Base-by-base conservation (phyloP, 2,113 vertebrate genomes). In the Triplophysa tibetana region DNA sequence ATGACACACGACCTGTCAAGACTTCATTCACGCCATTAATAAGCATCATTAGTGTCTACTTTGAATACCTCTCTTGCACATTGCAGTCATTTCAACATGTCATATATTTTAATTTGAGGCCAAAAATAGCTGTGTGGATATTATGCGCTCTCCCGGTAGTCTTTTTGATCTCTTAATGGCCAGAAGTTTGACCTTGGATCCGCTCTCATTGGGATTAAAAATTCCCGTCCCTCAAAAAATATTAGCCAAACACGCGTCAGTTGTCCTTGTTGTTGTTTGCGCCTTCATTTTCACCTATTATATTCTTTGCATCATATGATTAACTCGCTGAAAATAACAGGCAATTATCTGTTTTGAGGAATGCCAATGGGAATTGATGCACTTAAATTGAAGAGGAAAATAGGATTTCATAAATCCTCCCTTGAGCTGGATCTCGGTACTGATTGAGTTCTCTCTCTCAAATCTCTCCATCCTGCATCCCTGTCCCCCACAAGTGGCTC, bases 101-200 rank as follows among this genome's bases (percentile, higher is more conserved):
- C 92, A 93, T 94, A 94, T 91, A 94, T 94, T 94, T 93, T 94
- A 94, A 94, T 94, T 93, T 94, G 92, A 92, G 91, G 91, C 92
- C 91, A 93, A 94, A 94, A 94, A 94, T 94, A 94, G 93, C 92
- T 90, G 87, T 91, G 90, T 92, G 91, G 91, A 94, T 94, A 93
- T 94, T 93, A 94, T 93, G 92, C 92, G 93, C 92, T 93, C 92
- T 92, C 85, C 89, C 88, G 88, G 87, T 89, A 89, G 91, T 93
- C 93, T 93, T 92, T 92, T 91, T 93, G 92, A 91, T 93, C 91
- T 90, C 91, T 91, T 93, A 92, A 94, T 91, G 91, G 91, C 89
- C 87, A 92, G 86, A 90, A 85, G 88, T 88, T 85, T 93, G 92
- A 93, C 93, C 92, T 94, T 94, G 92, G 89, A 79, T 89, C 88